phyloP scores from a whole-genome alignment of 2,797 vertebrate genomes.

The Phaenicophaeus curvirostris region DNA sequence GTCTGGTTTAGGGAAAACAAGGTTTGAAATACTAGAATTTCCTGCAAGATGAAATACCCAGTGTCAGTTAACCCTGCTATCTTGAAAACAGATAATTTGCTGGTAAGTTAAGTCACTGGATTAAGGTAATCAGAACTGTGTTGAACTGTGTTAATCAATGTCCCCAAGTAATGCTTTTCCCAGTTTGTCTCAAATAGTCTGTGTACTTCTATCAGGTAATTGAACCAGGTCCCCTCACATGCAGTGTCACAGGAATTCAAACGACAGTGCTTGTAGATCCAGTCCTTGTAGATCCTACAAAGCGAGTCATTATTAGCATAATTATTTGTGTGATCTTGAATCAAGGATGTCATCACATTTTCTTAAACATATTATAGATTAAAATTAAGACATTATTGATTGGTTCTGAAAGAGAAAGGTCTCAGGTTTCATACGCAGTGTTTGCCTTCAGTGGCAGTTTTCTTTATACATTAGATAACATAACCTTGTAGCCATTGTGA shows the following conservation, averaged over 20 bases:
- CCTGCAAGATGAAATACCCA: background rate
- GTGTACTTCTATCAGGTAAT: background rate
- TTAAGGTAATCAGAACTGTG: slow-evolving; percentile 63
- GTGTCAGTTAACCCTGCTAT: background rate
- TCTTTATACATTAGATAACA: slow-evolving; percentile 67
- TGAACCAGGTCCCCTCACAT: background rate
- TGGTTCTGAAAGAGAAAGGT: slow-evolving; percentile 53
- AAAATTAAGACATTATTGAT: slow-evolving; percentile 75
- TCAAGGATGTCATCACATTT: slow-evolving; percentile 71
- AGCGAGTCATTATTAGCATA: slow-evolving; percentile 56
- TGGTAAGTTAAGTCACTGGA: slow-evolving; percentile 54
- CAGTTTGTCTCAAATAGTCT: slow-evolving; percentile 25
- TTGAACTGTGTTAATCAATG: slow-evolving; percentile 53
- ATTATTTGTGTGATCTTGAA: slow-evolving; percentile 76
- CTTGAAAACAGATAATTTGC: slow-evolving; percentile 27
- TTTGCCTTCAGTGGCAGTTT: slow-evolving; percentile 57
- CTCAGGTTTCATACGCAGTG: slow-evolving; percentile 42
- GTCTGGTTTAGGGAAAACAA: background rate
- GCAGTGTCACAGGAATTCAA: slow-evolving; percentile 23
- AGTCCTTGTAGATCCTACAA: slow-evolving; percentile 27
- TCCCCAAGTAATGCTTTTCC: slow-evolving; percentile 57
- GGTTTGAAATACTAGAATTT: background rate
- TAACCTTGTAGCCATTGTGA: slow-evolving; percentile 56
- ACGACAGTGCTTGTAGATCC: background rate
- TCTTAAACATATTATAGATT: slow-evolving; percentile 72